Evolutionary conservation across 2,888 invertebrate species (phyloP), one percentile per base, ranked within the genome.

Genomic region (Zootermopsis nevadensis): DNA sequence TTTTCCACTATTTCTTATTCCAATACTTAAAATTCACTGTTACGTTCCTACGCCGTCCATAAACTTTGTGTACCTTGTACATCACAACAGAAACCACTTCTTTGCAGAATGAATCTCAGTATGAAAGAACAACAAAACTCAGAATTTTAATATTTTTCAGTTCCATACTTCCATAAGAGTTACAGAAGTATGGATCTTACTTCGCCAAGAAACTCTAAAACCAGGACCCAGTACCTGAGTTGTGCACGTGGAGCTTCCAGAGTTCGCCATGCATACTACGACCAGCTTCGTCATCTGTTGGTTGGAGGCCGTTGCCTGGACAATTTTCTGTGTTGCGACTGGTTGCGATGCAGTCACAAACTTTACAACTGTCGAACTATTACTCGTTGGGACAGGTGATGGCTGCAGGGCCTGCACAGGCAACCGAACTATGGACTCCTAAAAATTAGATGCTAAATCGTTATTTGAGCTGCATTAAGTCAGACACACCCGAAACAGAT

Each of bases 221-320:
- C 48, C 48, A 48, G 19, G 19, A 15, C 15, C 3, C 48, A 48
- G 48, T 15, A 83, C 77, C 82, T 82, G 83, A 27, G 83, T 69
- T 31, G 82, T 80, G 69, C 77, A 76, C 67, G 87, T 89, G 2
- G 86, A 87, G 55, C 89, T 88, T 55, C 86, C 85, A 82, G 88
- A 87, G 81, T 87, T 87, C 0, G 90, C 87, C 89, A 91, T 89
- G 85, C 90, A 90, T 77, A 92, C 91, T 27, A 92, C 90, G 22
- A 92, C 91, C 83, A 92, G 86, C 87, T 92, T 92, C 35, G 91
- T 85, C 85, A 85, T 85, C 55, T 80, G 82, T 15, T 83, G 81
- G 53, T 67, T 55, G 27, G 81, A 66, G n/a, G 83, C 79, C 38
- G 77, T 55, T 30, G 72, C 84, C 33, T 79, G 55, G 72, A 82